Base-by-base conservation (phyloP, 2,797 vertebrate genomes). In the Halcyon badia region DNA sequence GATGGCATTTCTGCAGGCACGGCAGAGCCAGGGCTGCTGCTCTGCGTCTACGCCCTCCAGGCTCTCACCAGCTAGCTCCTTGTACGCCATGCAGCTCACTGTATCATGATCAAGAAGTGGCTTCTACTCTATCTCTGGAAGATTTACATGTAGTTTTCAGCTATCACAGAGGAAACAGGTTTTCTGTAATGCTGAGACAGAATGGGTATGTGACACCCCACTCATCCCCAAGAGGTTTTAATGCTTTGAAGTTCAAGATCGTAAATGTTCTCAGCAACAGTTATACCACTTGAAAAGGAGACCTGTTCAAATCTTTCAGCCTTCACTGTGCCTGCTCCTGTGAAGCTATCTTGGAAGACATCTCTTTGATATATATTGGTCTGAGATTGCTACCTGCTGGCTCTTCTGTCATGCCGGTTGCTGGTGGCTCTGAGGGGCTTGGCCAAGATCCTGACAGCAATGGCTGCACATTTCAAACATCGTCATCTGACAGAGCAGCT, bases 191-290 rank as follows among this genome's bases (percentile, higher is more conserved):
- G 0, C 72, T 3, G 6, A 73, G 41, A 21, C 46, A 64, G 80
- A 77, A 88, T 51, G 60, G 83, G 10, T 90, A 44, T 41, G 1
- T 2, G 57, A 56, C 48, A 31, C 52, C 61, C 52, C 51, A 39
- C 42, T 89, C 91, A 92, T 39, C 44, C 60, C 20, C 1, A 0
- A 54, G 64, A 64, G 81, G 80, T 85, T 94, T 88, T 83, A 80
- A 83, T 71, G 33, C 76, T 96, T 95, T 96, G 72, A 93, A 83
- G 69, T 88, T 96, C 56, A 64, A 93, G 69, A 70, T 83, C 25
- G 3, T 93, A 83, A 68, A 83, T 71, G 69, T 64, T 90, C 86
- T 86, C n/a, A 64, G 65, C 41, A 75, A 52, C 52, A 56, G 79
- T 91, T 81, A 30, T 11, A 48, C n/a, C 1, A 9, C 84, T 94